A percentile compares a stretch with the other conserved stretches of the same genome.
These are phyloP conservation scores for Tetranychus piercei DNA, from an alignment of 2,888 invertebrate species.

Conservation along the genomic window DNA sequence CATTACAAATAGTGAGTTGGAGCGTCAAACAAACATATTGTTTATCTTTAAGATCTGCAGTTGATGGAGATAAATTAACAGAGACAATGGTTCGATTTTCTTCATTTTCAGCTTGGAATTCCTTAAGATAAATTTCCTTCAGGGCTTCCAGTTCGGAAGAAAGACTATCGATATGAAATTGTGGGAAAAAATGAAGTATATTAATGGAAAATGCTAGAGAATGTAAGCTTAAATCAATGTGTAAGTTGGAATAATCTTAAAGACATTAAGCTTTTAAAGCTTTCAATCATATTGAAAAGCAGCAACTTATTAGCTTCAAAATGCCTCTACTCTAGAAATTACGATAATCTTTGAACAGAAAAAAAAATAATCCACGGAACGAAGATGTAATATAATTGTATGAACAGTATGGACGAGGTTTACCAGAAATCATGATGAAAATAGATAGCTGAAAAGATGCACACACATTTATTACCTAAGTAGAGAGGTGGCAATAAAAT, in stretches of 20 bases:
- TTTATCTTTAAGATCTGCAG: neutral
- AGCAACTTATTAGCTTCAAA: no score
- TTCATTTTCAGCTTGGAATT: neutral
- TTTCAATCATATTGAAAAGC: no score
- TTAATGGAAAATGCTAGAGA: neutral
- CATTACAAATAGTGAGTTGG: neutral
- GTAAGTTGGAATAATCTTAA: no score
- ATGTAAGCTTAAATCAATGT: neutral
- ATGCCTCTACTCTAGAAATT: no score
- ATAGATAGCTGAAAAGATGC: no score
- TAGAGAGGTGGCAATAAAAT: neutral
- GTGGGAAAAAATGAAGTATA: neutral
- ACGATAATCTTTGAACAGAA: no score
- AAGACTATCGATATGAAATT: neutral
- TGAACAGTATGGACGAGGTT: no score
- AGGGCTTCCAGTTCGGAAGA: constrained; percentile 4
- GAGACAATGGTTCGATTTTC: neutral
- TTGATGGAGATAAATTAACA: constrained; percentile 4
- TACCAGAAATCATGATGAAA: no score
- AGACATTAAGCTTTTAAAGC: no score
- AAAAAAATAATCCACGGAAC: no score
- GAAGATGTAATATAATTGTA: no score
- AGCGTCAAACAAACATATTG: neutral
- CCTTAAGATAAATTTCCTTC: constrained; percentile 1
- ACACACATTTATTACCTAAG: neutral